Percentiles rank a stretch among this genome's conserved stretches.
Evolutionary conservation across 2,888 invertebrate genomes (phyloP).

Genomic region (Heteromyza rotundicornis): DNA sequence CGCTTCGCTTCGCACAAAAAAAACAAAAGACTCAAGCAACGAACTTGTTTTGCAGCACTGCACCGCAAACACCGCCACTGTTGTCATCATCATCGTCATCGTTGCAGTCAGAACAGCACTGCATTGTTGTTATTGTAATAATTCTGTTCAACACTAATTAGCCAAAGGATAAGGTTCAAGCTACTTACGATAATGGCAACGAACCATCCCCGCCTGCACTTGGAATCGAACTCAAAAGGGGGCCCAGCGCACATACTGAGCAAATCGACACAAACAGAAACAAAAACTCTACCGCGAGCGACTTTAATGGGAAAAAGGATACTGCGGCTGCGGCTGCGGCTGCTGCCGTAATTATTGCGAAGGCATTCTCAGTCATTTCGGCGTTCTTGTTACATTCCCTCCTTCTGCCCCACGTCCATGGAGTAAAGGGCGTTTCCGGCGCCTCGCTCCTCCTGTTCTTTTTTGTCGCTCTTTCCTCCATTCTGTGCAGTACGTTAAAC

Average conservation of each 20-base stretch:
- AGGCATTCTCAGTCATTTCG: neutral
- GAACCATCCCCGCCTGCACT: slow-evolving; percentile 4
- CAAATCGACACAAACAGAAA: neutral
- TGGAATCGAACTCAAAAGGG: neutral
- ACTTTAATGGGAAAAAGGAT: neutral
- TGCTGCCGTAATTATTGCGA: slow-evolving; percentile 4
- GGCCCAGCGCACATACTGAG: neutral
- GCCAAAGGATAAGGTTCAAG: slow-evolving; percentile 27
- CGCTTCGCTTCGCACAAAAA: neutral
- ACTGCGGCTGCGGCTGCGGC: neutral
- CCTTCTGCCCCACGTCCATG: neutral
- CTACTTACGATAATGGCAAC: neutral
- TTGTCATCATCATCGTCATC: neutral
- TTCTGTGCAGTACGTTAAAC: slow-evolving; percentile 9
- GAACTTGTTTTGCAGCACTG: too few relatives aligned
- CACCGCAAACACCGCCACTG: too few relatives aligned
- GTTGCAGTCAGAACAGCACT: neutral
- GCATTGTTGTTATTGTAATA: slow-evolving; percentile 18
- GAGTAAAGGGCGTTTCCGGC: slow-evolving; percentile 12
- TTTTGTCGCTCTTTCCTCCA: neutral
- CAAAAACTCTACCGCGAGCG: neutral
- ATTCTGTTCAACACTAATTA: slow-evolving; percentile 32
- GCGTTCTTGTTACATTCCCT: neutral
- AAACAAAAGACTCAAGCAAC: too few relatives aligned
- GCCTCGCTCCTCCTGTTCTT: neutral